Base-by-base conservation (phyloP, 2,797 vertebrate species). In the Typhlichthys eigenmanni region DNA sequence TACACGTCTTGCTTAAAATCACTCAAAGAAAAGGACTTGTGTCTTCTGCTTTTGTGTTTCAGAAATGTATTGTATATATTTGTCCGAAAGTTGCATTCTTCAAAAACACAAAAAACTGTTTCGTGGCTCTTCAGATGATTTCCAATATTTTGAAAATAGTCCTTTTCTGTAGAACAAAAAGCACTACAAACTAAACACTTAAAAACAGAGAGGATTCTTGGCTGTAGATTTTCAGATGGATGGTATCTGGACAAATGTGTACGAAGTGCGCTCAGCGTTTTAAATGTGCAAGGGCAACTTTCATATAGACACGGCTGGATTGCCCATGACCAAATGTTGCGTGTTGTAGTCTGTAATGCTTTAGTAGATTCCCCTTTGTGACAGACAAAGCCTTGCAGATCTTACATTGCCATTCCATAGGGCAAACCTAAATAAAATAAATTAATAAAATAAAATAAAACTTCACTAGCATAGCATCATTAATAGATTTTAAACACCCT, bases 31-130 rank as follows among this genome's bases (percentile, higher is more conserved):
- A 52, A 75, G 2, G 68, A 48, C 60, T 57, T 64, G 47, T 80
- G 73, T 70, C 17, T 80, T 77, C 71, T 79, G 8, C 77, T 72
- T 77, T 80, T 80, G 62, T 83, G 78, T 52, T 71, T 76, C 4
- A 71, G 24, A 71, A 75, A 85, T 64, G 78, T 79, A 59, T 76
- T 72, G 38, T 82, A 78, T 52, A 80, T 71, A 71, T 79, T 82
- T 72, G 82, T 83, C 13, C 2, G 4, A 69, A 81, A 82, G 13
- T 10, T 16, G 17, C 75, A 79, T 16, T 62, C 70, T 53, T 75
- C 61, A 80, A 82, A 80, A 29, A 75, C 72, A 71, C 78, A 83
- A 67, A 65, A 54, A 10, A 76, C 72, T 63, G 65, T 79, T 80
- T 83, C 32, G 1, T 80, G 73, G 17, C 8, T 47, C 17, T 74